Evolutionary conservation across 2,888 invertebrate genomes (phyloP).

Genomic region (Entomobrya proxima): DNA sequence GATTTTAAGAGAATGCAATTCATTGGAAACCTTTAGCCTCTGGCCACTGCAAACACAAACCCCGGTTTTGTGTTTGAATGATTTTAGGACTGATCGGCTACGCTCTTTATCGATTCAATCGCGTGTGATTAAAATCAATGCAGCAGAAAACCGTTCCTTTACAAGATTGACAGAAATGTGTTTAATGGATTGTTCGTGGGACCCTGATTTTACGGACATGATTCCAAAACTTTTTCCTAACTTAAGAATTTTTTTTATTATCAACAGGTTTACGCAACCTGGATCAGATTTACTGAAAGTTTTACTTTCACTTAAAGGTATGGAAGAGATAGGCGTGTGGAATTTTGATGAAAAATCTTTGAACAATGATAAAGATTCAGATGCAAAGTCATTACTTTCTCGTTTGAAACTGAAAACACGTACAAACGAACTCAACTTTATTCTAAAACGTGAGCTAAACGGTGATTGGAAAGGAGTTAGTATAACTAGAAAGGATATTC

Average conservation of each 20-base stretch:
- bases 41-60: not conserved
- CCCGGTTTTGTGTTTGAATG: not conserved
- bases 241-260: not conserved
- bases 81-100: not conserved
- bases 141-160: not conserved
- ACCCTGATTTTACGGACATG: not conserved
- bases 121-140: not conserved
- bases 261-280: not conserved
- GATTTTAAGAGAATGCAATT: not conserved
- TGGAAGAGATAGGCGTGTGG: not conserved
- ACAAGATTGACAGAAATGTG: not conserved
- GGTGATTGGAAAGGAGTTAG: not conserved
- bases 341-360: not conserved
- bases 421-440: not conserved
- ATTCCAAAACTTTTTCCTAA: slow-evolving; percentile 3
- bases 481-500: not conserved
- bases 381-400: not conserved
- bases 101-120: not conserved
- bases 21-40: not conserved
- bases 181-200: slow-evolving; percentile 1
- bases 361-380: not conserved
- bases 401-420: not conserved
- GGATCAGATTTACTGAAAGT: not conserved
- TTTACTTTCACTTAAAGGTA: not conserved
- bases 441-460: not conserved